A percentile compares a stretch with the other conserved stretches of the same genome.
These are phyloP conservation scores for Chiloscyllium plagiosum DNA, from an alignment of 2,113 vertebrate genomes.

Conservation along the genomic window DNA sequence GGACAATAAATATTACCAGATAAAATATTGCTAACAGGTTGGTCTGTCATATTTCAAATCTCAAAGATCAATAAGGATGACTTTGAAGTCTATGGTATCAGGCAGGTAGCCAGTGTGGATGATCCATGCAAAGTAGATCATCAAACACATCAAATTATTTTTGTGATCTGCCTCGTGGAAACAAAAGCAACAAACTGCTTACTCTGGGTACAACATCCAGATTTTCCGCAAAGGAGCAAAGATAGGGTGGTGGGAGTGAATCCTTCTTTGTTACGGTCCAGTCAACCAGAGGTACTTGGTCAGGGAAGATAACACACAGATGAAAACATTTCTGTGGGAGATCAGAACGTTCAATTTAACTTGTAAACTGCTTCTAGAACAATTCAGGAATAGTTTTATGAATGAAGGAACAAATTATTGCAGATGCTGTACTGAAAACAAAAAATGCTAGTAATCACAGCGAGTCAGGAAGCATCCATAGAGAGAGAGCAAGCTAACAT, in stretches of 20 bases:
- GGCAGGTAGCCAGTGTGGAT: background rate
- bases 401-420: too few relatives aligned
- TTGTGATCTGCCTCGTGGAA: background rate
- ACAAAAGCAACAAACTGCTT: background rate
- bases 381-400: background rate
- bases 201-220: background rate
- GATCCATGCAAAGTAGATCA: background rate
- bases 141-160: too few relatives aligned
- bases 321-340: background rate
- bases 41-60: background rate
- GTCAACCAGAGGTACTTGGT: background rate
- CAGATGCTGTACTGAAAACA: too few relatives aligned
- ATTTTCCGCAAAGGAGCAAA: too few relatives aligned
- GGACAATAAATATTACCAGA: background rate
- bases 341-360: background rate
- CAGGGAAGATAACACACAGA: background rate
- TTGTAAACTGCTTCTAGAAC: background rate
- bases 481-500: too few relatives aligned
- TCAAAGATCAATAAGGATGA: background rate
- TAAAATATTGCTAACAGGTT: background rate
- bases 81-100: background rate
- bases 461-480: too few relatives aligned
- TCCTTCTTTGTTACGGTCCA: background rate
- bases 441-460: too few relatives aligned
- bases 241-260: too few relatives aligned